phyloP scores from a whole-genome alignment of 1,140 invertebrate genomes.

The Musca vetustissima region DNA sequence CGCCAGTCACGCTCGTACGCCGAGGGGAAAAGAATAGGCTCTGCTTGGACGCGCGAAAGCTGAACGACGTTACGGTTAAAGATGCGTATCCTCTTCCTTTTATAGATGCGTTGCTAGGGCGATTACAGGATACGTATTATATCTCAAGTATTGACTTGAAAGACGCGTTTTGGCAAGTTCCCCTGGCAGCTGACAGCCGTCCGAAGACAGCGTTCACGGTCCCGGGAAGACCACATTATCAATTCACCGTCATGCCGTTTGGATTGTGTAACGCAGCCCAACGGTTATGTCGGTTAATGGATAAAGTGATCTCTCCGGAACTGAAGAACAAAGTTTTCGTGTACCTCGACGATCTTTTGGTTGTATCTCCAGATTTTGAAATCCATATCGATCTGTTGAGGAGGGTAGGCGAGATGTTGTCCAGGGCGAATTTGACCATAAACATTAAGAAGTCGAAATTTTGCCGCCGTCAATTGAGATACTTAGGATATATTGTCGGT shows the following conservation, averaged over 20 bases:
- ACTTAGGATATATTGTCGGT: slow-evolving; percentile 26
- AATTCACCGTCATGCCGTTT: slow-evolving; percentile 22
- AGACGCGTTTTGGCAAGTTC: slow-evolving; percentile 50
- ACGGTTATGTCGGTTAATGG: slow-evolving; percentile 20
- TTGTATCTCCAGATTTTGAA: slow-evolving; percentile 47
- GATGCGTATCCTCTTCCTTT: slow-evolving; percentile 43
- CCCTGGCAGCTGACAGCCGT: slow-evolving; percentile 33
- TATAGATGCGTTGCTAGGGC: slow-evolving; percentile 31
- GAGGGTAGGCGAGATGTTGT: slow-evolving; percentile 48
- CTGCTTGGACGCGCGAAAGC: slow-evolving; percentile 41
- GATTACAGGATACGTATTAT: slow-evolving; percentile 30
- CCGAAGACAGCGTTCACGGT: slow-evolving; percentile 56
- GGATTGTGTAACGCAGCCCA: too few species aligned
- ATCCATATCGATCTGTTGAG: slow-evolving; percentile 51
- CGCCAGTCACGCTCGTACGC: slow-evolving; percentile 35
- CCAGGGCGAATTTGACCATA: slow-evolving; percentile 53
- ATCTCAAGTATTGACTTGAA: slow-evolving; percentile 30
- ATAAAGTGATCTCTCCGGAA: slow-evolving; percentile 12
- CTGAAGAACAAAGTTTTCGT: slow-evolving; percentile 16
- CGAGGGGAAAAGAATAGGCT: slow-evolving; percentile 34
- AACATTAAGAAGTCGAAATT: slow-evolving; percentile 57
- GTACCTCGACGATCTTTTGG: slow-evolving; percentile 56
- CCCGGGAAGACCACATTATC: slow-evolving; percentile 18
- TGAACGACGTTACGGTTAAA: slow-evolving; percentile 40
- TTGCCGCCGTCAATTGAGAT: slow-evolving; percentile 34